phyloP scores from a whole-genome alignment of 2,797 vertebrate genomes.

The Leptatherina wallacei region DNA sequence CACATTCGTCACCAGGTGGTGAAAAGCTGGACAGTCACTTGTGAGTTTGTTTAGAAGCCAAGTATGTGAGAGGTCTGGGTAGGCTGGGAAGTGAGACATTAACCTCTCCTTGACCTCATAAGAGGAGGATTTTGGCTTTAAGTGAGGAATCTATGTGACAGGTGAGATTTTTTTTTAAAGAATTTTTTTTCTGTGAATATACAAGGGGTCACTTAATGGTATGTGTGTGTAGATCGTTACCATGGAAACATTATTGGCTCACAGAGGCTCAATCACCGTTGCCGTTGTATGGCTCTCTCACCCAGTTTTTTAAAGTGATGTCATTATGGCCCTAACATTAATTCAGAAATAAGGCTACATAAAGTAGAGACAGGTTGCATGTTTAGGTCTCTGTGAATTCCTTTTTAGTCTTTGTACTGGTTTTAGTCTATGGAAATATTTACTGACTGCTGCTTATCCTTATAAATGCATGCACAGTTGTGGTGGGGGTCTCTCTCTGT shows the following conservation, averaged over 20 bases:
- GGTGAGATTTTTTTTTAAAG: conserved; percentile 76
- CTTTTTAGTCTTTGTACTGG: background rate
- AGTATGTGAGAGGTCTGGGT: conserved; percentile 78
- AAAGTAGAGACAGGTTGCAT: background rate
- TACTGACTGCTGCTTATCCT: background rate
- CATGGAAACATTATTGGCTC: conserved; percentile 52
- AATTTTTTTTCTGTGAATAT: conserved; percentile 52
- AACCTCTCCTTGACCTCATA: conserved; percentile 81
- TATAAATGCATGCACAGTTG: background rate
- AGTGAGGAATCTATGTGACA: conserved; percentile 85
- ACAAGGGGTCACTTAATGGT: conserved; percentile 40
- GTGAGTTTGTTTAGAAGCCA: conserved; percentile 70
- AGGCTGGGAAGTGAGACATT: conserved; percentile 65
- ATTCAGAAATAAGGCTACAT: conserved; percentile 17
- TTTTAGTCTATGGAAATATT: conserved; percentile 5
- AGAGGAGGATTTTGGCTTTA: conserved; percentile 79
- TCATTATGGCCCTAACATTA: conserved; percentile 15
- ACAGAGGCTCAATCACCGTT: conserved; percentile 16
- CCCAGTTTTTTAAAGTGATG: conserved; percentile 13
- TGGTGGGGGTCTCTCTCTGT: background rate
- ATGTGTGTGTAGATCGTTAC: conserved; percentile 41
- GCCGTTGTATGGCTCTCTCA: conserved; percentile 5
- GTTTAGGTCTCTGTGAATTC: background rate
- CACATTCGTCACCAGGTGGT: conserved; percentile 25
- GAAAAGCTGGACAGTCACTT: conserved; percentile 24